Base-by-base conservation (phyloP, 1,140 invertebrate species). In the Pogonomyrmex barbatus region DNA sequence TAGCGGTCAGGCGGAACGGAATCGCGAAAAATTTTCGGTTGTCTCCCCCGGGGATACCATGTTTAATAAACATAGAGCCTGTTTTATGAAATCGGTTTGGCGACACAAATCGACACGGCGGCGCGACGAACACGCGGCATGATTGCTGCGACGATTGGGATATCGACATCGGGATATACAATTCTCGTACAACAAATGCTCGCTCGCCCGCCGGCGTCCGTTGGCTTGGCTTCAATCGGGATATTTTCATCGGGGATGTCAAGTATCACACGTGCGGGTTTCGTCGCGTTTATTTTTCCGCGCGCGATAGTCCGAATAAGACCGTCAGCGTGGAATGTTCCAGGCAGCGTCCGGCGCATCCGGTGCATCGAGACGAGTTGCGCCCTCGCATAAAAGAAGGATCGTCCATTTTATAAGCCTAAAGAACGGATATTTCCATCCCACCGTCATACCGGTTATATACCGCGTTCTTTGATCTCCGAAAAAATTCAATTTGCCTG, bases 401-500 rank as follows among this genome's bases (percentile, higher is more conserved):
- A 50, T 33, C 79, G 79, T 83, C 45, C 79, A 39, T 73, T 47
- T 68, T 17, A 39, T 83, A 75, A 83, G 79, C 79, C 79, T 83
- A 83, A 75, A 75, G 68, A 14, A 60, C 42, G 79, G 54, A 75
- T 70, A 86, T 62, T 78, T 81, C 70, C 65, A 79, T 86, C 87
- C 75, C 0, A 24, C 24, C 86, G 78, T 24, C 77, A 58, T 36
- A 17, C 60, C 45, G 39, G 68, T 75, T 84, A 88, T 92, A 92
- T 92, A 93, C 93, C 91, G 90, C 86, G 76, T 87, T 92, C 93
- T 95, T 95, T 95, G 94, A 94, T 94, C 93, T 94, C 83, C 47
- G 89, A 91, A 93, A 94, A 94, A 95, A 95, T 94, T 94, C 93
- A 94, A 95, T 95, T 94, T 93, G 91, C 91, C 86, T 88, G 88